Percentiles rank a stretch among this genome's conserved stretches.
These are phyloP conservation scores for Xylota segnis DNA, from an alignment of 2,888 invertebrate species.

Conservation along the genomic window DNA sequence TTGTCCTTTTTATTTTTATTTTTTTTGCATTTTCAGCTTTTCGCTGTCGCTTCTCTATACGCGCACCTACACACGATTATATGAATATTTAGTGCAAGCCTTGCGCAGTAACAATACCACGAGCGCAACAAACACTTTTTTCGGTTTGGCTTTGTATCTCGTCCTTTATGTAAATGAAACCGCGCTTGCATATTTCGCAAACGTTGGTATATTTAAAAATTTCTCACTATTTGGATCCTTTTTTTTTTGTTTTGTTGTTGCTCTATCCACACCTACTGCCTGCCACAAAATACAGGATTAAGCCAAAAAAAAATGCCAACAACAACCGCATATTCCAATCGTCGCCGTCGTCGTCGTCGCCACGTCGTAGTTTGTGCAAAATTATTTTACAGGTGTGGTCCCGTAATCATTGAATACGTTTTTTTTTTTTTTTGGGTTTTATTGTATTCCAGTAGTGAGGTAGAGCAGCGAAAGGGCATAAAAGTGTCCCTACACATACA, in stretches of 20 bases:
- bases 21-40: not conserved
- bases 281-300: slow-evolving; percentile 45
- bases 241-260: slow-evolving; percentile 1
- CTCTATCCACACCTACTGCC: too few relatives aligned
- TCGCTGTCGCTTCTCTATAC: not conserved
- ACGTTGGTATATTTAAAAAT: slow-evolving; percentile 18
- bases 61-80: not conserved
- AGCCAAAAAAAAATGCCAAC: slow-evolving; percentile 7
- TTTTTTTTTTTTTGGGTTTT: slow-evolving; percentile 15
- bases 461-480: slow-evolving; percentile 1
- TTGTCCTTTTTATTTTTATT: not conserved
- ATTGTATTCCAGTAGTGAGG: slow-evolving; percentile 5
- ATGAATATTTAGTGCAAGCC: slow-evolving; percentile 8
- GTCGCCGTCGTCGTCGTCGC: slow-evolving; percentile 17
- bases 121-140: not conserved
- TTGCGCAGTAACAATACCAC: slow-evolving; percentile 8
- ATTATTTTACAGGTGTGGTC: slow-evolving; percentile 67
- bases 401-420: slow-evolving; percentile 57
- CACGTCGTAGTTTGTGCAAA: slow-evolving; percentile 25
- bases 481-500: slow-evolving; percentile 36
- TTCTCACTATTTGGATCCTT: slow-evolving; percentile 19
- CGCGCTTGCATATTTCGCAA: slow-evolving; percentile 58
- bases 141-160: slow-evolving; percentile 2
- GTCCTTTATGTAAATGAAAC: slow-evolving; percentile 69
- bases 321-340: slow-evolving; percentile 40